Evolutionary conservation across 1,140 invertebrate genomes (phyloP).

Genomic region (Tetragnatha versicolor): DNA sequence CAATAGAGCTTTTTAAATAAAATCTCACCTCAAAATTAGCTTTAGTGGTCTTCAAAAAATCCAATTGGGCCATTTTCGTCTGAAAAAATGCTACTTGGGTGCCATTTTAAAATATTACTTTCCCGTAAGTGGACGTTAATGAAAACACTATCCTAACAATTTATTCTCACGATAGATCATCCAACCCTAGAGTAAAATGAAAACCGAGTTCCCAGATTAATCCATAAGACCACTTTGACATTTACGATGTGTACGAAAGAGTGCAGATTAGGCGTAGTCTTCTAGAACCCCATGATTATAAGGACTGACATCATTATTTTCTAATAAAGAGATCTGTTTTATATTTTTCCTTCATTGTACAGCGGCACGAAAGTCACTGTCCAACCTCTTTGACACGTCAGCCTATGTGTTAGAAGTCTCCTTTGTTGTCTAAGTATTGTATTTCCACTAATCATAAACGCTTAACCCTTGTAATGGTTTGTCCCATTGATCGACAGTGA

Average conservation of each 20-base stretch:
- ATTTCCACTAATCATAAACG: neutral
- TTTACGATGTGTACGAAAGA: conserved; percentile 28
- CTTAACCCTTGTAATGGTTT: conserved; percentile 10
- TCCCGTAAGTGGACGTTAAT: conserved; percentile 5
- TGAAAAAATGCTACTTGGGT: too few species aligned
- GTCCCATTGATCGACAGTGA: neutral
- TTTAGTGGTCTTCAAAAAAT: too few species aligned
- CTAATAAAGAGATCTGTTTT: conserved; percentile 37
- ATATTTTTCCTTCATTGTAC: conserved; percentile 16
- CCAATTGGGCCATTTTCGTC: too few species aligned
- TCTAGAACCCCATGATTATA: conserved; percentile 23
- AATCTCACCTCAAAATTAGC: too few species aligned
- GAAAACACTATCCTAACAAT: conserved; percentile 18
- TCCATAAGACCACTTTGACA: conserved; percentile 17
- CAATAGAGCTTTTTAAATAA: too few species aligned
- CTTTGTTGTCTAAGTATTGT: conserved; percentile 21
- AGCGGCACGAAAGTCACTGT: conserved; percentile 33
- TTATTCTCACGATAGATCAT: conserved; percentile 25
- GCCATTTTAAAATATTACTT: too few species aligned
- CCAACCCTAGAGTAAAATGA: neutral
- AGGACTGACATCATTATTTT: conserved; percentile 40
- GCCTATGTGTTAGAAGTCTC: neutral
- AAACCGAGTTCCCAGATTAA: conserved; percentile 14
- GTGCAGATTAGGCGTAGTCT: conserved; percentile 35
- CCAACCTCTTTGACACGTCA: conserved; percentile 10